These are phyloP conservation scores for Parapristionchus giblindavisi DNA, from an alignment of 2,888 invertebrate genomes.

Conservation along the genomic window DNA sequence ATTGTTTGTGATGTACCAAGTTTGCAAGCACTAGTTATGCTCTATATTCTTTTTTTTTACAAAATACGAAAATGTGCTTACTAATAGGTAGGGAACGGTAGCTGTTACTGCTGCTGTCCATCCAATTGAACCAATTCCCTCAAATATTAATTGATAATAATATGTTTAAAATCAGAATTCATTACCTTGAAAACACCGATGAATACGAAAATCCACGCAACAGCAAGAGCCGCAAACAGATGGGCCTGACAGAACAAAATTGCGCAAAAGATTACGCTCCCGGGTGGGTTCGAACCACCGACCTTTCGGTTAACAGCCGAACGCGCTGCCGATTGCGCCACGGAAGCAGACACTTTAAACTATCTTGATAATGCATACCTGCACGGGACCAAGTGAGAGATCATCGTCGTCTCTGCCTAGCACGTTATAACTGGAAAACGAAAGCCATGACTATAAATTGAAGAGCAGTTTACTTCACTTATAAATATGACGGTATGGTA, in stretches of 20 bases:
- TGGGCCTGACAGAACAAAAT: conserved; percentile 81
- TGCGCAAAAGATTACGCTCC: conserved; percentile 12
- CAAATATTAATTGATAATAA: background rate
- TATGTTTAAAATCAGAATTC: background rate
- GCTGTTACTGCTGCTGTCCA: conserved; percentile 65
- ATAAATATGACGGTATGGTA: too few relatives aligned
- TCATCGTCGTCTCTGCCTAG: conserved; percentile 74
- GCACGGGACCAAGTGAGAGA: conserved; percentile 45
- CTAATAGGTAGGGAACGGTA: conserved; percentile 65
- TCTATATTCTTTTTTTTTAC: too few relatives aligned
- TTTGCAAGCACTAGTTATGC: too few relatives aligned
- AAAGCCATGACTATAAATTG: background rate
- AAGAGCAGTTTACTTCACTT: too few relatives aligned
- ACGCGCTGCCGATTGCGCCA: conserved; percentile 78
- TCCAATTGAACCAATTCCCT: conserved; percentile 65
- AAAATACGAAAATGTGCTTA: too few relatives aligned
- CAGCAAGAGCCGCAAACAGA: conserved; percentile 85
- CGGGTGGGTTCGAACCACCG: conserved; percentile 72
- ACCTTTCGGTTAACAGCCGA: conserved; percentile 99
- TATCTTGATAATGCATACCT: background rate
- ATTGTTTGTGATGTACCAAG: too few relatives aligned
- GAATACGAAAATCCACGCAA: conserved; percentile 92
- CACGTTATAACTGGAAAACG: conserved; percentile 56
- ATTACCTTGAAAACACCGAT: conserved; percentile 96
- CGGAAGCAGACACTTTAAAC: conserved; percentile 7